phyloP scores from a whole-genome alignment of 2,113 vertebrate genomes.

The Platysternon megacephalum region DNA sequence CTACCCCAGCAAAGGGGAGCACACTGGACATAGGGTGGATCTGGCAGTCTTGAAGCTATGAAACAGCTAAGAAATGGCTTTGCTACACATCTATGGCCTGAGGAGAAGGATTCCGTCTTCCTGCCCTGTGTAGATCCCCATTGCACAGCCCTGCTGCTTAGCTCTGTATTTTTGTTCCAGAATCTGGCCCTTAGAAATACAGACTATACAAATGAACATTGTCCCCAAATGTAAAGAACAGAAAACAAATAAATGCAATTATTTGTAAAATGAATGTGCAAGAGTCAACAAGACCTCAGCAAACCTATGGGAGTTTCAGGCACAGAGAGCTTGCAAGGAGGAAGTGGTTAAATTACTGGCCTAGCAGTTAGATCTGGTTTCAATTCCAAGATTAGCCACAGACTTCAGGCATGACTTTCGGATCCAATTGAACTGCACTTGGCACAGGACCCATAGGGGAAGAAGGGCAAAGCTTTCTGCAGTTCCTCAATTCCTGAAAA shows the following conservation, averaged over 20 bases:
- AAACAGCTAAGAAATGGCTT: not conserved
- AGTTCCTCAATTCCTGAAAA: not conserved
- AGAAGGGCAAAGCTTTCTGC: not conserved
- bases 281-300: not conserved
- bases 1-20: not conserved
- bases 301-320: not conserved
- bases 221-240: not conserved
- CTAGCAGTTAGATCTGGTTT: not conserved
- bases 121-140: not conserved
- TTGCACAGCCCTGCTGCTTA: not conserved
- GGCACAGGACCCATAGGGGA: not conserved
- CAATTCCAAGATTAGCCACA: not conserved
- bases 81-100: not conserved
- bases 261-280: fast-evolving
- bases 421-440: not conserved
- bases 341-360: not conserved
- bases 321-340: not conserved
- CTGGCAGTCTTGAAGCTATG: not conserved
- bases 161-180: not conserved
- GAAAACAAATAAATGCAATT: not conserved
- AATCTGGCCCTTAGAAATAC: not conserved
- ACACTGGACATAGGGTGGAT: not conserved
- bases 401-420: not conserved
- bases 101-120: not conserved
- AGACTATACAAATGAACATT: not conserved